Evolutionary conservation across 2,888 invertebrate genomes (phyloP), one percentile per base, ranked within the genome.

Genomic region (Ecliptopera silaceata): DNA sequence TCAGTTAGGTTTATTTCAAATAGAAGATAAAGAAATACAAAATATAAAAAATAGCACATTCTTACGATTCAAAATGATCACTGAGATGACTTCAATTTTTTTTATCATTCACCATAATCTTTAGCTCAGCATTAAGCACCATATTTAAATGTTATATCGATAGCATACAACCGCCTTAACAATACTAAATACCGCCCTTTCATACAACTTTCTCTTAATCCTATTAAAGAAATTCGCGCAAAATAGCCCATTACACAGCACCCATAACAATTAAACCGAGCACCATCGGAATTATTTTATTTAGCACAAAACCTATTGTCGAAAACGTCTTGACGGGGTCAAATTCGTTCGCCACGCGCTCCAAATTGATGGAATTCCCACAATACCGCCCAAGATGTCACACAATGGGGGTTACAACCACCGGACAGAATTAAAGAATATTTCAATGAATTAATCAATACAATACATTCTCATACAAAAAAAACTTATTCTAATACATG

Each of bases 381-480:
- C 84, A 88, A 74, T 77, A 79, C 88, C 86, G 75, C 84, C 86
- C 71, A 72, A 85, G 86, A 87, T 69, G 77, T 71, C 61, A 65
- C 71, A 86, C 83, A 85, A 83, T 72, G 66, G 66, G 8, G 11
- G 15, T 11, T 12, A 55, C 55, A 55, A 32, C 49, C 61, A 70
- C 69, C 63, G 79, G 79, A 80, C 80, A 76, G 77, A 85, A 81
- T 84, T 81, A 81, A 79, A 70, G 76, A 74, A 80, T 75, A 87
- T 85, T 88, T 87, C 81, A 82, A 84, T 86, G 86, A 85, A 75
- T 90, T 87, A 89, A 90, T 91, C 90, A 91, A 91, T 90, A 91
- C 84, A 88, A 87, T 86, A 80, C 84, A 88, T 90, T 88, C 88
- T 86, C 84, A 88, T 89, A 87, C 76, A 56, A n/a, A n/a, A n/a